Conservation (phyloP, 2,797 vertebrate genomes). For the Sandelia bainsii region DNA sequence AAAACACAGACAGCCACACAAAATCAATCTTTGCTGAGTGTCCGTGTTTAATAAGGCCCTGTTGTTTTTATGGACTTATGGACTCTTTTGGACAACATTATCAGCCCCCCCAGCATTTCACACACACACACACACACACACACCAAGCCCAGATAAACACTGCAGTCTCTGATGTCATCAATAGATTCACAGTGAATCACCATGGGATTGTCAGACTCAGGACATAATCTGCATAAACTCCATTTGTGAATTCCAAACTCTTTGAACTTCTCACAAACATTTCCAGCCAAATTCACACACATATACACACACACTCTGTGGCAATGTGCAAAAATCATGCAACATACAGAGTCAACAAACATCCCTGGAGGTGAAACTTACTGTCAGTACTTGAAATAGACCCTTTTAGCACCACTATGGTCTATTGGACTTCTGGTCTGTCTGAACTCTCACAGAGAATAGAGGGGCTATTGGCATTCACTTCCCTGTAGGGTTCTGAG, state of each 20-base stretch:
- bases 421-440: conserved; percentile 67
- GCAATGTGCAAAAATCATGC: conserved; percentile 45
- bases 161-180: conserved; percentile 58
- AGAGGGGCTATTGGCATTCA: conserved; percentile 66
- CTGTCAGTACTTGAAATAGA: conserved; percentile 66
- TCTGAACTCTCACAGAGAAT: conserved; percentile 66
- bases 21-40: conserved; percentile 76
- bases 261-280: conserved; percentile 64
- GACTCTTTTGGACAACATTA: conserved; percentile 73
- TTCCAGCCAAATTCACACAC: conserved; percentile 15
- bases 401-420: conserved; percentile 77
- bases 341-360: conserved; percentile 44
- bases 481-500: conserved; percentile 60
- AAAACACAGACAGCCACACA: conserved; percentile 63
- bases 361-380: conserved; percentile 69
- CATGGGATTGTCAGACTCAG: conserved; percentile 42
- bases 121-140: conserved; percentile 9
- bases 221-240: conserved; percentile 61
- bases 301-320: not conserved
- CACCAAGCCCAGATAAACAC: conserved; percentile 20
- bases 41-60: conserved; percentile 68
- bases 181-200: conserved; percentile 46
- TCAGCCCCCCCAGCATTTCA: conserved; percentile 16
- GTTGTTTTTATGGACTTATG: conserved; percentile 73
- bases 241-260: conserved; percentile 56